These are phyloP conservation scores for Chlorops oryzae DNA, from an alignment of 1,140 invertebrate species.

Conservation along the genomic window DNA sequence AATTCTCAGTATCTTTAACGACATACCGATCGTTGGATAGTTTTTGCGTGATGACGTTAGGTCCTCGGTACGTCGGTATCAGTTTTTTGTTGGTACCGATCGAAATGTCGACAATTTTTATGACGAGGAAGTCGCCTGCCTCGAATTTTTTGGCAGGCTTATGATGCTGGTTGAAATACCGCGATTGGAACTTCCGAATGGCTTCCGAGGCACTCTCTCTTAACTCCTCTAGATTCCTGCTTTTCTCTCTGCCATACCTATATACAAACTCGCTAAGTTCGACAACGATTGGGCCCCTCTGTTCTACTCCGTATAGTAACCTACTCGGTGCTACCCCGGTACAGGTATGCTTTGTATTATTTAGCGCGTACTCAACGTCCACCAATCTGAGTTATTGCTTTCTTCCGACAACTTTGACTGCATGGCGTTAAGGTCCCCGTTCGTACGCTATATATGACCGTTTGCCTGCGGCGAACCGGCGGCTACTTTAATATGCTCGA, in stretches of 20 bases:
- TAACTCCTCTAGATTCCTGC: no score
- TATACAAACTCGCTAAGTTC: conserved; percentile 2
- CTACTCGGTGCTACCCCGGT: conserved; percentile 1
- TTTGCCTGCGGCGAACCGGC: not conserved
- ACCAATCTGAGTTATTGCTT: no score
- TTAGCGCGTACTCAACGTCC: conserved; percentile 8
- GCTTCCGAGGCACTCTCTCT: no score
- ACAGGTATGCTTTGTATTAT: conserved; percentile 1
- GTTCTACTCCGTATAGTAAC: conserved; percentile 1
- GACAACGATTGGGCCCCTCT: conserved; percentile 2
- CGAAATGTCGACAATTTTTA: conserved; percentile 4
- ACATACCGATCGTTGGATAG: no score
- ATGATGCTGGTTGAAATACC: not conserved
- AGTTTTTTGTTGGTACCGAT: no score
- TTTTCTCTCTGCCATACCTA: no score
- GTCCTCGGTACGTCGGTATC: no score
- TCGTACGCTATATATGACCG: conserved; percentile 4
- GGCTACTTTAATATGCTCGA: no score
- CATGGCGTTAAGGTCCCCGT: conserved; percentile 3
- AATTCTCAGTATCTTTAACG: no score
- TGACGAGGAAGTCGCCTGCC: conserved; percentile 3
- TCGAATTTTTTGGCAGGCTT: conserved; percentile 1
- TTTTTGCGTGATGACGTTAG: no score
- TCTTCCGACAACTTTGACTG: no score
- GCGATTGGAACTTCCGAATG: no score